phyloP scores from a whole-genome alignment of 2,113 vertebrate genomes.

The Neoarius graeffei region DNA sequence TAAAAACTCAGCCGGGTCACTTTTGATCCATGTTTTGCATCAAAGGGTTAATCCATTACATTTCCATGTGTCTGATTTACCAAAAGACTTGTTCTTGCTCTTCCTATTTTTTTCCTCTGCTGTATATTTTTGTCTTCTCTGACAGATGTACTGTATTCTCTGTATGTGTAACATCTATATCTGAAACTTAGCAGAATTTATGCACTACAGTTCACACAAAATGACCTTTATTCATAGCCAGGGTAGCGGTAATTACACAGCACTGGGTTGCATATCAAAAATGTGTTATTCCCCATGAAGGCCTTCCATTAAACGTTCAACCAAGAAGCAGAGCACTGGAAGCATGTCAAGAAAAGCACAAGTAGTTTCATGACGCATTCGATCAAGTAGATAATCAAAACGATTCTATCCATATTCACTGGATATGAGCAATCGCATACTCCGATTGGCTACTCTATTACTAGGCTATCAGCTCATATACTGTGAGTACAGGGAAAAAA shows the following conservation, averaged over 20 bases:
- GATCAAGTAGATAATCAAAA: not conserved
- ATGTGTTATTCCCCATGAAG: slow-evolving; percentile 14
- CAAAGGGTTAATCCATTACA: not conserved
- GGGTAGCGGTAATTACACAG: not conserved
- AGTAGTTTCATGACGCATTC: not conserved
- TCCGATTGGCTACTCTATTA: too few species aligned
- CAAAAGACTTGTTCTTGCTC: not conserved
- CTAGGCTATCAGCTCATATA: too few species aligned
- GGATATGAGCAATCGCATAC: too few species aligned
- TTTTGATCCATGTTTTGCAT: too few species aligned
- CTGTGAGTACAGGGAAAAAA: too few species aligned
- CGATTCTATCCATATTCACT: too few species aligned
- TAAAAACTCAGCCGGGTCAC: too few species aligned
- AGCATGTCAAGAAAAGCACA: slow-evolving; percentile 11
- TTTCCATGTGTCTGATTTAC: not conserved
- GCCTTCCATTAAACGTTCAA: not conserved
- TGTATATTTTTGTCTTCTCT: not conserved
- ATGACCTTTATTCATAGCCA: not conserved
- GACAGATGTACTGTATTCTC: not conserved
- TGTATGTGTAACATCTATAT: not conserved
- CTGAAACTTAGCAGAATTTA: not conserved
- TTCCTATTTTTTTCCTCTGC: not conserved
- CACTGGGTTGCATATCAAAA: not conserved
- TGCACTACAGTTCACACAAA: not conserved
- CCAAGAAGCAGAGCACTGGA: not conserved